Percentiles rank a stretch among this genome's conserved stretches.
phyloP scores from a whole-genome alignment of 2,888 invertebrate genomes.

The Mylabris sibirica region DNA sequence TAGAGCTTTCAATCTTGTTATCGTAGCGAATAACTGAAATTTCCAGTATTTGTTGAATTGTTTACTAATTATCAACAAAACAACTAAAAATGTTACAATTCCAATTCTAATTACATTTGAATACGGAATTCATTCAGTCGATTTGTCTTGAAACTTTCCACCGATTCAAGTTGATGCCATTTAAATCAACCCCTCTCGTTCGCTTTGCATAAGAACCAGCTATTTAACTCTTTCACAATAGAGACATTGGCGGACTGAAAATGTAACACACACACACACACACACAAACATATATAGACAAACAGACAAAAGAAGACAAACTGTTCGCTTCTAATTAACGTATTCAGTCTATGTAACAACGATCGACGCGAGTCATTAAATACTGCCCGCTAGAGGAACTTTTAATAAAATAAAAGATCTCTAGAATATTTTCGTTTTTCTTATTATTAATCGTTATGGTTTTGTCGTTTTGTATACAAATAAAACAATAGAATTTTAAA shows the following conservation, averaged over 20 bases:
- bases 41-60: slow-evolving; percentile 27
- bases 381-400: background rate
- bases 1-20: background rate
- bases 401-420: background rate
- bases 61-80: slow-evolving; percentile 34
- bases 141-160: slow-evolving; percentile 1
- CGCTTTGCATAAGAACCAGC: slow-evolving; percentile 13
- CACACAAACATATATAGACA: background rate
- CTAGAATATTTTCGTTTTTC: background rate
- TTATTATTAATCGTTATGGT: slow-evolving; percentile 26
- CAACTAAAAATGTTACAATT: slow-evolving; percentile 40
- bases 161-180: slow-evolving; percentile 3
- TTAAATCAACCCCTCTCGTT: slow-evolving; percentile 13
- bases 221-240: slow-evolving; percentile 17
- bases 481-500: slow-evolving; percentile 43
- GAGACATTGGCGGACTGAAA: background rate
- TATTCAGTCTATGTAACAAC: background rate
- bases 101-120: slow-evolving; percentile 46
- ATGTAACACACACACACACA: background rate
- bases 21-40: too few species aligned
- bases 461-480: slow-evolving; percentile 19
- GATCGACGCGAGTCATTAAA: background rate
- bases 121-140: slow-evolving; percentile 38
- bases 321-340: background rate
- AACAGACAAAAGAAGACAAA: background rate